Conservation (phyloP, 2,888 invertebrate species). For the Sphinx pinastri region DNA sequence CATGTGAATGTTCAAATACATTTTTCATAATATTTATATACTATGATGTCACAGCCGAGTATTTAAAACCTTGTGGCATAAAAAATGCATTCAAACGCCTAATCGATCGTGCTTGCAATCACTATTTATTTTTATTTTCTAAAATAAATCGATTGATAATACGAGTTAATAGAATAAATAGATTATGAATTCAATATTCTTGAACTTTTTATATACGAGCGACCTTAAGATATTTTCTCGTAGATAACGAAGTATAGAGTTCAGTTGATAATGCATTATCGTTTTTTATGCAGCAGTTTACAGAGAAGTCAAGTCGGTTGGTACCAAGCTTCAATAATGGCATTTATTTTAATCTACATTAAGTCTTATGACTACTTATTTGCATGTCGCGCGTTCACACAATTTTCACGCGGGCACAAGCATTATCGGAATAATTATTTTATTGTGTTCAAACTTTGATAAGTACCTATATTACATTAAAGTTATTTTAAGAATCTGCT, state of each 20-base stretch:
- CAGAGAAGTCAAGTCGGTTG: constrained; percentile 45
- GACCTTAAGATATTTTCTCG: constrained; percentile 57
- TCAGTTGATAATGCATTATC: constrained; percentile 57
- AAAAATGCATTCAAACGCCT: background rate
- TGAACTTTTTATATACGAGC: constrained; percentile 49
- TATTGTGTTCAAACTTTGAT: constrained; percentile 13
- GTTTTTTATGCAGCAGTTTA: constrained; percentile 56
- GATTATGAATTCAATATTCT: constrained; percentile 60
- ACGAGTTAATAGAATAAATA: constrained; percentile 49
- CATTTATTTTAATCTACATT: constrained; percentile 58
- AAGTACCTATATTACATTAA: background rate
- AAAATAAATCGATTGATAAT: constrained; percentile 42
- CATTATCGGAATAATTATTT: constrained; percentile 9
- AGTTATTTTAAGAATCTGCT: constrained; percentile 10
- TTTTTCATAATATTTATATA: constrained; percentile 16
- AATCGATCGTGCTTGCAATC: constrained; percentile 33
- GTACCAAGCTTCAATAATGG: constrained; percentile 52
- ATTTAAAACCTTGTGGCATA: constrained; percentile 4
- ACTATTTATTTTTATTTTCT: constrained; percentile 50
- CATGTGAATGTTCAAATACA: constrained; percentile 14
- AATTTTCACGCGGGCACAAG: constrained; percentile 11
- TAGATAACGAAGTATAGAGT: constrained; percentile 53
- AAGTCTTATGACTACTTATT: constrained; percentile 1
- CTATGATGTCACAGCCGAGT: background rate
- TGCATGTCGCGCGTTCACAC: constrained; percentile 10